These are phyloP conservation scores for Bubo bubo DNA, from an alignment of 2,113 vertebrate species.

Conservation along the genomic window DNA sequence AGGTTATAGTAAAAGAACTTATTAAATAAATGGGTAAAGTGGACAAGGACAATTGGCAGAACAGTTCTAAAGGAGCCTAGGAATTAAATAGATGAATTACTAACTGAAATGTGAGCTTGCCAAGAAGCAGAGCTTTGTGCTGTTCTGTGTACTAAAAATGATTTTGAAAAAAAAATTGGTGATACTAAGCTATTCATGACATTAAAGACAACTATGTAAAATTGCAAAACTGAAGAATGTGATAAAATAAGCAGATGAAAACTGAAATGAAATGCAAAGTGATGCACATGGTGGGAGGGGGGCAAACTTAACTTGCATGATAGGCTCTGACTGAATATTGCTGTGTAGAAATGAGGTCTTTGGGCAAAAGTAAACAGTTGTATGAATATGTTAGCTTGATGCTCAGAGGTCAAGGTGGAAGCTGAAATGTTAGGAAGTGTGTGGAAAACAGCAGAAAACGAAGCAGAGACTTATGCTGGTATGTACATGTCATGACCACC, in stretches of 20 bases:
- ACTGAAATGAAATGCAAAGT: background rate
- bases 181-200: background rate
- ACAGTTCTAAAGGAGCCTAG: background rate
- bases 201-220: background rate
- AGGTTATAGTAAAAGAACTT: background rate
- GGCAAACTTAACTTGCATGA: background rate
- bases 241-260: conserved; percentile 8
- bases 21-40: background rate
- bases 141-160: background rate
- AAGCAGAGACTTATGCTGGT: background rate
- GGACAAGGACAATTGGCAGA: background rate
- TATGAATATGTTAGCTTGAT: background rate
- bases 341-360: background rate
- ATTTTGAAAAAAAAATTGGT: background rate
- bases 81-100: background rate
- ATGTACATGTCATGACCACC: background rate
- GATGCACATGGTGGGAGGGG: background rate
- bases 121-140: background rate
- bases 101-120: background rate
- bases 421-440: background rate
- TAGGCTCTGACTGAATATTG: background rate
- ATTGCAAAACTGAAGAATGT: background rate
- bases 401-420: background rate
- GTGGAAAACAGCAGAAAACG: background rate
- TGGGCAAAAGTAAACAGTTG: background rate